Base-by-base conservation (phyloP, 2,113 vertebrate genomes). In the Corythornis cristatus region DNA sequence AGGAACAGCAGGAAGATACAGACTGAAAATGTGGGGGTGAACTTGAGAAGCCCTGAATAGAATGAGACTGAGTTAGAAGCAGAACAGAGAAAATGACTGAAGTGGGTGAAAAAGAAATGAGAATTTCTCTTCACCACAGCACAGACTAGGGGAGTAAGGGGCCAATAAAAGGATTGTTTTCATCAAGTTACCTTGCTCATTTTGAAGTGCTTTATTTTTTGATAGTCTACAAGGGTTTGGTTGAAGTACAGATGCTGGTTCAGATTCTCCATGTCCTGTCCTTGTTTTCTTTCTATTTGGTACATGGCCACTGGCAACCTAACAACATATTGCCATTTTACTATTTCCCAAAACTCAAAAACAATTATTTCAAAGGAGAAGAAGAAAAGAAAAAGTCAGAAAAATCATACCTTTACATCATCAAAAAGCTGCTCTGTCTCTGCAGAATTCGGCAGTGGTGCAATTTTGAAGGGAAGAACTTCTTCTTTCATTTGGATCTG, bases 171-270 rank as follows among this genome's bases (percentile, higher is more conserved):
- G 12, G 61, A 88, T 70, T 11, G 71, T 74, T 94, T 83, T 79
- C 54, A 72, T 70, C 15, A 72, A 71, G 48, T 96, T 95, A 98
- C 98, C 98, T 97, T 97, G 96, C 45, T 93, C 89, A 94, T 94
- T 96, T 84, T 94, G 92, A n/a, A 91, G 82, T 80, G 82, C 62
- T 95, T 94, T 97, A 84, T 71, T 91, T 97, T 97, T 98, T 95
- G 86, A 68, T 54, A 96, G 68, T 86, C 96, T 97, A 83, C 98
- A 98, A 58, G 98, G 98, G 88, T 98, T 98, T 97, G 98, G 97
- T 66, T 98, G 98, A 95, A 98, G 97, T 60, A 98, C 98, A 76
- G 98, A 98, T 45, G 98, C 96, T 82, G 97, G 97, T 90, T 98
- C 98, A 95, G 97, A 97, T n/a, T 97, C 97, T 97, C 90, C 94